phyloP scores from a whole-genome alignment of 2,113 vertebrate species.

The Ophiodon elongatus region DNA sequence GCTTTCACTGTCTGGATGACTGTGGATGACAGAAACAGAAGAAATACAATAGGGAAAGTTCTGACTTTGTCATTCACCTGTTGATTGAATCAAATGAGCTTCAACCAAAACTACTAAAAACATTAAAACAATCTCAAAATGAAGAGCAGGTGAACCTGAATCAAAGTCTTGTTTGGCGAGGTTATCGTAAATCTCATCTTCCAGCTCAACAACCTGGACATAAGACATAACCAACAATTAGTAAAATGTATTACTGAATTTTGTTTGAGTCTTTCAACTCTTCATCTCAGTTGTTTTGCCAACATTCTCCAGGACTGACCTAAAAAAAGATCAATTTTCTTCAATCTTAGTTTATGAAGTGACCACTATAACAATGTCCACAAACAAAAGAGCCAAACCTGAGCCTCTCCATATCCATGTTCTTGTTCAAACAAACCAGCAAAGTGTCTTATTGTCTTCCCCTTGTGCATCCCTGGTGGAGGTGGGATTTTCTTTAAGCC shows the following conservation, averaged over 20 bases:
- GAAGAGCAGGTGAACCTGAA: neutral
- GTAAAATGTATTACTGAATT: neutral
- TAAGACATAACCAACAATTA: constrained; percentile 13
- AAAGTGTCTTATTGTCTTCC: neutral
- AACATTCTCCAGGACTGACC: neutral
- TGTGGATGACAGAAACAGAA: constrained; percentile 11
- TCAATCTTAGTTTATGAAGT: neutral
- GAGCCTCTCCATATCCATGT: constrained; percentile 33
- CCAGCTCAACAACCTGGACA: constrained; percentile 51
- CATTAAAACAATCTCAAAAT: neutral
- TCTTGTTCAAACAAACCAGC: constrained; percentile 24
- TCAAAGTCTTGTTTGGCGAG: constrained; percentile 48
- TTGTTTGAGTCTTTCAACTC: neutral
- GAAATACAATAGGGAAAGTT: neutral
- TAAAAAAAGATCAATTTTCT: neutral
- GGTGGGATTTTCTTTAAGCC: neutral
- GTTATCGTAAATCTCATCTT: constrained; percentile 17
- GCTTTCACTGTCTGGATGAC: constrained; percentile 20
- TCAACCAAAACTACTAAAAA: neutral
- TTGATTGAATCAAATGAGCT: neutral
- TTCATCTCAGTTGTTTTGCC: neutral
- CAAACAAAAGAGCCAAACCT: constrained; percentile 32
- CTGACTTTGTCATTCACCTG: neutral
- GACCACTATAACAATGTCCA: neutral
- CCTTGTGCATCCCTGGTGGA: neutral